Evolutionary conservation across 2,797 vertebrate species (phyloP), one percentile per base, ranked within the genome.

Genomic region (Distichodus sexfasciatus): DNA sequence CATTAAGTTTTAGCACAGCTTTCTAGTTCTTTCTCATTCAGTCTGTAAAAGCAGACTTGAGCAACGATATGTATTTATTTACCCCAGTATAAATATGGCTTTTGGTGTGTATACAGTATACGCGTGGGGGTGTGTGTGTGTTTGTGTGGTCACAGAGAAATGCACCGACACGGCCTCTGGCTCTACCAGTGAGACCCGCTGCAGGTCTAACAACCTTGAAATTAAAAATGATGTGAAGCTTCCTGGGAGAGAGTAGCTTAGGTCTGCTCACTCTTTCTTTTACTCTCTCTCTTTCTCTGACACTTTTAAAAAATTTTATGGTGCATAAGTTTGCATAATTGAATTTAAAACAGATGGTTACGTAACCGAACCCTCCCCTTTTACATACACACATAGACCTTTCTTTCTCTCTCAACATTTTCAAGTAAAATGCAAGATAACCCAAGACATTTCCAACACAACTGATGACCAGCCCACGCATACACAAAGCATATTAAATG

Each of bases 201-300:
- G 59, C 41, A 62, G 28, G 15, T 47, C 43, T 62, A 46, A 60
- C 57, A 60, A 28, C 41, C 41, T 47, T 62, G 59, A 47, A 62
- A 47, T 46, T 47, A 62, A 62, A 62, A 5, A 62, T 44, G 59
- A 46, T 62, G 59, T 46, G 28, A 28, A 62, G 41, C 59, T 29
- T 33, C 41, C 59, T 61, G 24, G 19, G 24, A 28, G 51, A 33
- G 15, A 4, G 12, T 48, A 15, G 55, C 19, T 24, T 12, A 40
- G 19, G 33, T 26, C 17, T 26, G 35, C 46, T 14, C 21, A 3
- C 7, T 21, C 17, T 24, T 12, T 4, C n/a, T n/a, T n/a, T n/a
- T n/a, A n/a, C n/a, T n/a, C n/a, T n/a, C n/a, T n/a, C n/a, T n/a
- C n/a, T n/a, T 19, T 24, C 21, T 47, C 44, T 47, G 21, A 24